phyloP scores from a whole-genome alignment of 2,113 vertebrate species.

The Galeopterus variegatus region DNA sequence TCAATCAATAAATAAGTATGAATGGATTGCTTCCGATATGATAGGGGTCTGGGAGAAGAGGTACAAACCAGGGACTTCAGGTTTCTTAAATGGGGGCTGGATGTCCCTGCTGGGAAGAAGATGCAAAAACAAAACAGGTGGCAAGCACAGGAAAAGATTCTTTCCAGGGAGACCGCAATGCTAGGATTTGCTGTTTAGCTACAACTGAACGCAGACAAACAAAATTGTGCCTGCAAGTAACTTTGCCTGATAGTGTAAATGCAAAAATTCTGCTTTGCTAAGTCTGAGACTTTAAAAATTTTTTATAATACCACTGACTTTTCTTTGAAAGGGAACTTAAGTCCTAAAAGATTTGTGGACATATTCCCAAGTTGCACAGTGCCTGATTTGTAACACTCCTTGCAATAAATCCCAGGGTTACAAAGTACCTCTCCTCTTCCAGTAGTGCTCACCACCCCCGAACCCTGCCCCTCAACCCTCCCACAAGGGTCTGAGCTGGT shows the following conservation, averaged over 20 bases:
- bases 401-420: background rate
- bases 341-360: background rate
- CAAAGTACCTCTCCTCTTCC: background rate
- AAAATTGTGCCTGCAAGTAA: background rate
- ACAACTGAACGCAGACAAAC: background rate
- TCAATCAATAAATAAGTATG: background rate
- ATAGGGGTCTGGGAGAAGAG: background rate
- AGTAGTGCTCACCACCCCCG: too few relatives aligned
- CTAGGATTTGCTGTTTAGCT: background rate
- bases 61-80: background rate
- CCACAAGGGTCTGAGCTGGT: background rate
- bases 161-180: background rate
- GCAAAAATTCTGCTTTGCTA: background rate
- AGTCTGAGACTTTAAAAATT: background rate
- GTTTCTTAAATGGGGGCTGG: background rate
- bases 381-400: background rate
- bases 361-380: background rate
- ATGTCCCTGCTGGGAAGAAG: background rate
- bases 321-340: conserved; percentile 1
- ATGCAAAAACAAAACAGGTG: background rate
- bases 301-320: background rate
- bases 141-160: background rate
- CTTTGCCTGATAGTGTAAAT: background rate
- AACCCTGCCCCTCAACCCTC: background rate
- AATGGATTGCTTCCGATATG: background rate